phyloP scores from a whole-genome alignment of 2,888 invertebrate species.

The Brachyopa scutellaris region DNA sequence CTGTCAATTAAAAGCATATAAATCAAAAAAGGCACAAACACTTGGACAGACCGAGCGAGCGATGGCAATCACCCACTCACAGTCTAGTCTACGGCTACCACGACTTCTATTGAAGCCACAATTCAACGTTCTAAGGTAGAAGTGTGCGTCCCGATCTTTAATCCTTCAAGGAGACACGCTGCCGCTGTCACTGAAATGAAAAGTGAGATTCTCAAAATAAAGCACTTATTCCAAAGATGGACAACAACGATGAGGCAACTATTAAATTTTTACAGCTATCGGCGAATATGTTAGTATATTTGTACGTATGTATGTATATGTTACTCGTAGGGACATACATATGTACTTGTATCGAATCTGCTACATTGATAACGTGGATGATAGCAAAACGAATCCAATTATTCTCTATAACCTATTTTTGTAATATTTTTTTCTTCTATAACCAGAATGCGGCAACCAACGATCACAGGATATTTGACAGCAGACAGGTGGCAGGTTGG shows the following conservation, averaged over 20 bases:
- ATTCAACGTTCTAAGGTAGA: slow-evolving; percentile 1
- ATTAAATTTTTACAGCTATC: slow-evolving; percentile 22
- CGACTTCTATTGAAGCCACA: not conserved
- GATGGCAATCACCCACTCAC: slow-evolving; percentile 7
- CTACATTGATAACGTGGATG: slow-evolving; percentile 60
- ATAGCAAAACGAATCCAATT: slow-evolving; percentile 67
- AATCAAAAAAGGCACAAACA: slow-evolving; percentile 51
- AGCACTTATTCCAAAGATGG: slow-evolving; percentile 15
- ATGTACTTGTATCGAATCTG: slow-evolving; percentile 33
- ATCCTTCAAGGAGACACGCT: slow-evolving; percentile 19
- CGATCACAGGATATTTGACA: slow-evolving; percentile 69
- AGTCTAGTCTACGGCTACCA: not conserved
- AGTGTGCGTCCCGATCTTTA: slow-evolving; percentile 26
- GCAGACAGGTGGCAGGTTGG: slow-evolving; percentile 65
- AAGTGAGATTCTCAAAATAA: slow-evolving; percentile 2
- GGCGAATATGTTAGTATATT: not conserved
- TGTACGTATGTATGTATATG: too few relatives aligned
- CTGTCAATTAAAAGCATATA: slow-evolving; percentile 68
- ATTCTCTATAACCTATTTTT: slow-evolving; percentile 55
- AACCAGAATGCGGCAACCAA: slow-evolving; percentile 51
- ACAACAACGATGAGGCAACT: not conserved
- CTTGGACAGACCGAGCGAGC: slow-evolving; percentile 26
- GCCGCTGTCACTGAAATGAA: slow-evolving; percentile 3
- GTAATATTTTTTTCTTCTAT: slow-evolving; percentile 23
- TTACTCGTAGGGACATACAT: slow-evolving; percentile 5